Evolutionary conservation across 2,797 vertebrate genomes (phyloP).

Genomic region (Leptodactylus fallax): DNA sequence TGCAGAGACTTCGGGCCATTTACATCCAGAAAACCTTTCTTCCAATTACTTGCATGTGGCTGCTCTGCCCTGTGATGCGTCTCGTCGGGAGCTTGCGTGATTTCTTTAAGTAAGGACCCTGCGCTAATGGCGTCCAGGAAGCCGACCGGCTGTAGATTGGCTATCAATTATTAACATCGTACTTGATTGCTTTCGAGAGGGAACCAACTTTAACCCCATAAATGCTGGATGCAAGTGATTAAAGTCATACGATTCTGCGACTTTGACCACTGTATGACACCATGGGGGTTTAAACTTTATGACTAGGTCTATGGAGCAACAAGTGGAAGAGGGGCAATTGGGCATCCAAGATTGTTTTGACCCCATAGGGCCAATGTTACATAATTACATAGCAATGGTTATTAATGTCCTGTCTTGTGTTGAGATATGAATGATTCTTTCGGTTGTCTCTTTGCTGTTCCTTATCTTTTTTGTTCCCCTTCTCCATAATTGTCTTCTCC

Average conservation of each 20-base stretch:
- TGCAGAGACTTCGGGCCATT: slow-evolving; percentile 13
- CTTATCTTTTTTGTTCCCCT: no score
- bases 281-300: not conserved
- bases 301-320: not conserved
- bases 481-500: no score
- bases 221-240: not conserved
- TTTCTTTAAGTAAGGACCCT: slow-evolving; percentile 25
- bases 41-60: slow-evolving; percentile 52
- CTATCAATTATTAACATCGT: slow-evolving; percentile 53
- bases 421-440: no score
- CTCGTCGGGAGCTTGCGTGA: slow-evolving; percentile 26
- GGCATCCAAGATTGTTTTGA: no score
- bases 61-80: slow-evolving; percentile 27
- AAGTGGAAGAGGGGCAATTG: not conserved
- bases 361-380: no score
- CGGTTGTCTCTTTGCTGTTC: no score
- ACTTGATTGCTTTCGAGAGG: slow-evolving; percentile 19
- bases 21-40: slow-evolving; percentile 48
- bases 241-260: not conserved
- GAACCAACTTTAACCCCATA: slow-evolving; percentile 3
- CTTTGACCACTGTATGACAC: not conserved
- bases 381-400: no score
- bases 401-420: no score
- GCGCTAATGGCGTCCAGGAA: slow-evolving; percentile 45
- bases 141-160: slow-evolving; percentile 21